Base-by-base conservation (phyloP, 1,140 invertebrate genomes). In the Thaumetopoea pityocampa region DNA sequence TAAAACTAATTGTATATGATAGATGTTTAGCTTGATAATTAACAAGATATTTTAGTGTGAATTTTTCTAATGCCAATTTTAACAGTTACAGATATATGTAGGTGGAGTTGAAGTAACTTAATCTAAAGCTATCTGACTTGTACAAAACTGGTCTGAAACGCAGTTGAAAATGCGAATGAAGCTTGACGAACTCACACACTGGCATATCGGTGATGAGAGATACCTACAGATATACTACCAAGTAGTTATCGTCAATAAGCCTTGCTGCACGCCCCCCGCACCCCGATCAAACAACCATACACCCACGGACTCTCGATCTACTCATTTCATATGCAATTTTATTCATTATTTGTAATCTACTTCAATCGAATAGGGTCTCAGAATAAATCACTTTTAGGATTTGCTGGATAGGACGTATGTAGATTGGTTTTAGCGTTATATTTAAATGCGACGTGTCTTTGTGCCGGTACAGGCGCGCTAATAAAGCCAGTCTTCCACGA, bases 261-360 rank as follows among this genome's bases (percentile, higher is more conserved):
- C 52, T 51, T 48, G 43, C 18, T 32, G 43, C 43, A 53, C 27
- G 7, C 43, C 47, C 36, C 46, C 56, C 41, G 27, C 49, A 23
- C 57, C 59, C 61, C 53, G 53, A 33, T 52, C 73, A 82, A 80
- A 78, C 74, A 82, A 64, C 47, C 53, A 42, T 63, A 66, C 57
- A 60, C 63, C 66, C 59, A 63, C 63, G 62, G 62, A 63, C 66
- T 67, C 56, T 64, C 52, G 54, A 51, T 66, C 61, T 60, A 58
- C 73, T 79, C 79, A 83, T 83, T 83, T 72, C 71, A 71, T 77
- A 82, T 82, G 78, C 76, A 82, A 82, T 82, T 82, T 82, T 82
- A 82, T 82, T 82, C 76, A 83, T 80, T 80, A 83, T 83, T 83
- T 83, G 79, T 83, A 83, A 82, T 83, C 71, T 74, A 71, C 79